Evolutionary conservation across 1,140 invertebrate species (phyloP).

Genomic region (Pteromalus puparum): DNA sequence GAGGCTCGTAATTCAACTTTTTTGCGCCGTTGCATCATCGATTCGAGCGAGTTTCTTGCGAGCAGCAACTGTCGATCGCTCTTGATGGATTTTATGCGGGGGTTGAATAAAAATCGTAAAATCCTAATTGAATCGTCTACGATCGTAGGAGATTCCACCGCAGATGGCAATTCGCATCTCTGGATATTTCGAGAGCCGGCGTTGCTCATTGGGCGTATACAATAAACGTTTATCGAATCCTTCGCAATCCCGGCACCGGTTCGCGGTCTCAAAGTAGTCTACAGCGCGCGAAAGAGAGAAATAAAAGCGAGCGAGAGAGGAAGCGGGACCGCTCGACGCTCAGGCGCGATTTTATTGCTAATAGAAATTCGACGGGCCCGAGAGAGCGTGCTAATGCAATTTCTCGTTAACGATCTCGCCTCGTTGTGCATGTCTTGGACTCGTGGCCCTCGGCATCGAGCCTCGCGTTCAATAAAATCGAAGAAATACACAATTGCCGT

Average conservation of each 20-base stretch:
- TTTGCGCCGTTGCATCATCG: not conserved
- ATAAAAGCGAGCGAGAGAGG: constrained; percentile 42
- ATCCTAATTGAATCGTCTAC: no score
- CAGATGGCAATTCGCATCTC: no score
- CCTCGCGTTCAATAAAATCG: not conserved
- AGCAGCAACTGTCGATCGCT: no score
- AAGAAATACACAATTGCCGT: not conserved
- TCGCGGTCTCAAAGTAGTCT: not conserved
- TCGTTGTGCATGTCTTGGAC: not conserved
- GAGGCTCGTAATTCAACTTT: not conserved
- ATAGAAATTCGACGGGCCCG: constrained; percentile 32
- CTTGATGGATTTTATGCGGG: no score
- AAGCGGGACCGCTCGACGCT: not conserved
- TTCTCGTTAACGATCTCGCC: not conserved
- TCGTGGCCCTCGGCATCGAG: constrained; percentile 20
- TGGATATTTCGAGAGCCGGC: no score
- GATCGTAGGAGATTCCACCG: no score
- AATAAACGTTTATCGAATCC: no score
- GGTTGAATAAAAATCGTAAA: no score
- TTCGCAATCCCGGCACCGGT: not conserved
- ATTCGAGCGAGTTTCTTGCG: no score
- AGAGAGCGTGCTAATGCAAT: constrained; percentile 19
- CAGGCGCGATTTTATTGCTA: constrained; percentile 8
- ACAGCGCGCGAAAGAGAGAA: not conserved
- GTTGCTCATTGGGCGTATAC: no score